Evolutionary conservation across 2,113 vertebrate genomes (phyloP), one percentile per base, ranked within the genome.

Genomic region (Psittacus erithacus): DNA sequence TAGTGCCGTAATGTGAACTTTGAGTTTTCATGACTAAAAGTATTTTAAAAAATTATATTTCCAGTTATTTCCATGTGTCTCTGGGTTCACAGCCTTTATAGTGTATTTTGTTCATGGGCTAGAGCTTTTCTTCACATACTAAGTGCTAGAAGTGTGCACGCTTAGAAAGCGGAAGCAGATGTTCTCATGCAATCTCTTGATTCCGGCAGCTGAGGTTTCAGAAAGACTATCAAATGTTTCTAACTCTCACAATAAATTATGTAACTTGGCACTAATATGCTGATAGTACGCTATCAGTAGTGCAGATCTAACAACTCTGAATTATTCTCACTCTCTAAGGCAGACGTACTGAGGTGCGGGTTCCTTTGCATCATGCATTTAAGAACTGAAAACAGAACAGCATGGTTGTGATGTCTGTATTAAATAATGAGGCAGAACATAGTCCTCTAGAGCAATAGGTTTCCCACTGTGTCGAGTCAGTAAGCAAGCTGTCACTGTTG

Each of bases 341-440:
- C 94, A 93, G 92, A 49, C 15, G 3, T 91, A 90, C 64, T 95
- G 80, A 97, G 96, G 88, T 94, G 91, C 95, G 87, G 95, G 83
- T 88, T 95, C 91, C 83, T 96, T 95, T 92, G 74, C 95, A 95
- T 96, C 94, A 44, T 82, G 67, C 50, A 35, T 82, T 92, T 95
- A 87, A 57, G 75, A 95, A 80, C 84, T 82, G 89, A 91, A 93
- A 97, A 96, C 95, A 94, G 91, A 97, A 96, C 90, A 91, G 83
- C 90, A 87, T 95, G 93, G 83, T 82, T 96, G 86, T 95, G 88
- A 93, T 94, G 92, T 96, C 85, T 96, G 41, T 94, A 96, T 96
- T 96, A 97, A 97, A 95, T 91, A 94, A 95, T 96, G 96, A 96
- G 83, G 70, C 70, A 97, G 95, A 97, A 95, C 88, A 95, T 39